Evolutionary conservation across 2,113 vertebrate genomes (phyloP), one percentile per base, ranked within the genome.

Genomic region (Aythya baeri): DNA sequence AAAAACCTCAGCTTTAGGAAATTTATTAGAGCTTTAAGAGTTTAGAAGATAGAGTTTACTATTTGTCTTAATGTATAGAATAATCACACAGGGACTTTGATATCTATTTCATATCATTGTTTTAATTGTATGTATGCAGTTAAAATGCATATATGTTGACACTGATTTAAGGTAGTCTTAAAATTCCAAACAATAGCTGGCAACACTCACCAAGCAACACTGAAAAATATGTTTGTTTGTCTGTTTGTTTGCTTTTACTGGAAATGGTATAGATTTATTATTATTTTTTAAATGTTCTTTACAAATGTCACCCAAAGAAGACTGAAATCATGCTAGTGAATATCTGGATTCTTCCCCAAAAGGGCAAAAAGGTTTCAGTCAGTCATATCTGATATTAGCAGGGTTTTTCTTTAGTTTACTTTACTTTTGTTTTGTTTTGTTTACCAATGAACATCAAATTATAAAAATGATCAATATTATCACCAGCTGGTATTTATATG

Each of bases 401-500:
- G 17, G 0, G 38, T 65, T 65, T 41, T 49, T 49, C 46, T 49
- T 49, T 49, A 49, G 20, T 22, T 49, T 49, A 49, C 8, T 46
- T 46, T 17, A 46, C 17, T 41, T 65, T 65, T 4, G 11, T 36
- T 36, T 34, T 27, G 7, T 38, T 62, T 6, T 22, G 78, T 91
- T 75, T 36, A 54, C 16, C 17, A 41, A 21, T 50, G 34, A 83
- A 43, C 10, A 65, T 5, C 0, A 7, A 89, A 57, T 77, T 95
- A 84, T 75, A 54, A 89, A 55, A 94, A 89, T 71, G 62, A 70
- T 41, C 63, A 13, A 50, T 82, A 83, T 81, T 90, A 68, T 93
- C 71, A 94, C 81, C 52, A 95, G 75, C 50, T 96, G 27, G 57
- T 92, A 91, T 93, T 93, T 87, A 83, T 71, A 93, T 32, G 65